Base-by-base conservation (phyloP, 2,888 invertebrate species). In the Cheilosia urbana region DNA sequence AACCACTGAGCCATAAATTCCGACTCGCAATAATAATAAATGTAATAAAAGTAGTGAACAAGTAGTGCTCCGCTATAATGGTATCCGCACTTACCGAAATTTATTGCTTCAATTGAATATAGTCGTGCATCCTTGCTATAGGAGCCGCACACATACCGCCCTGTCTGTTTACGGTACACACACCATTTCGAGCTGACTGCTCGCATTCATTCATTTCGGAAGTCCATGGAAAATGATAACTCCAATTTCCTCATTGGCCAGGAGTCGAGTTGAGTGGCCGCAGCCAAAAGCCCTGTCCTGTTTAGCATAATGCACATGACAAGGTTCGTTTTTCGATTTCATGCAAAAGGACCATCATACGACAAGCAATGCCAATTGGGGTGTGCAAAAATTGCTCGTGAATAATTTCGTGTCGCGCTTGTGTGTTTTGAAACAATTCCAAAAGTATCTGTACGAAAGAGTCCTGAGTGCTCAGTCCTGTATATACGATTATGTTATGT, bases 191-290 rank as follows among this genome's bases (percentile, higher is more conserved):
- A 47, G 40, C 63, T 47, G 11, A 37, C 30, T 30, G 30, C 30
- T 30, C 30, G 30, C 79, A 79, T 85, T 84, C 83, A 73, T 75
- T 85, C 71, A 72, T 77, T 81, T 77, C 81, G 85, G 85, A 85
- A 85, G 76, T 85, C 76, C 81, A 68, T 42, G 81, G 81, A 81
- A 85, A 85, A 85, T 80, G 85, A 85, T 85, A 80, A 81, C 81
- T 81, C 68, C 85, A 85, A 85, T 85, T 85, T 80, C 72, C 81
- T 77, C 85, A 80, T 77, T 81, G 81, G 71, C 55, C 72, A 66
- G 62, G 34, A 42, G 30, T 30, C 2, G 49, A 80, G 80, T 76
- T 76, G 85, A 77, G 77, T 80, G 68, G 76, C 76, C 58, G 30
- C 30, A 42, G 19, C 47, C 66, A n/a, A 72, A 78, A 60, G 69